phyloP scores from a whole-genome alignment of 2,888 invertebrate species.

The Heliconius aoede region DNA sequence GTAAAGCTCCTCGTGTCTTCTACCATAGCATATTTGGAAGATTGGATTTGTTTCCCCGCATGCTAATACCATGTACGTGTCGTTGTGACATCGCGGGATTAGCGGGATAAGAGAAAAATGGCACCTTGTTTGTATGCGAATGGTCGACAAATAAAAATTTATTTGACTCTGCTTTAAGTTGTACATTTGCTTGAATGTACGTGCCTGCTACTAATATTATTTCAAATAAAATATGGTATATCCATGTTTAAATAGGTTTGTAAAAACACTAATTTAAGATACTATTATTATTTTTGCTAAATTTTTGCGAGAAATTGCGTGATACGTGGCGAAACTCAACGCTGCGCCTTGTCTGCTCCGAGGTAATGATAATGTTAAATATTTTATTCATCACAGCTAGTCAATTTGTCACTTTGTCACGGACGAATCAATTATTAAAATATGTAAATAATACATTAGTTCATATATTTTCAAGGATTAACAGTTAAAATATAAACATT shows the following conservation, averaged over 20 bases:
- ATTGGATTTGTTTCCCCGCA: conserved; percentile 78
- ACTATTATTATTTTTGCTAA: neutral
- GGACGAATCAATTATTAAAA: too few species aligned
- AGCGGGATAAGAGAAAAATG: conserved; percentile 57
- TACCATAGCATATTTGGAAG: conserved; percentile 71
- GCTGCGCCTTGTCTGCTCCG: neutral
- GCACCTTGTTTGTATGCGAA: conserved; percentile 42
- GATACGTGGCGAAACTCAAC: neutral
- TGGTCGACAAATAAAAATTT: conserved; percentile 42
- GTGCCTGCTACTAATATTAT: conserved; percentile 10
- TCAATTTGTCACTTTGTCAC: too few species aligned
- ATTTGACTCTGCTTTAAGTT: conserved; percentile 28
- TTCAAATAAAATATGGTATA: neutral
- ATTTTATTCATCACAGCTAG: too few species aligned
- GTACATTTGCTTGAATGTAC: conserved; percentile 25
- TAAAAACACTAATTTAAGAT: neutral
- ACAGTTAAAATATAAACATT: neutral
- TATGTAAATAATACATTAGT: too few species aligned
- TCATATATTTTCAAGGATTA: neutral
- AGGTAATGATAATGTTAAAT: neutral
- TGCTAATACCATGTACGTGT: conserved; percentile 72
- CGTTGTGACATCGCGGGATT: conserved; percentile 60
- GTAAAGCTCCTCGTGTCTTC: conserved; percentile 73
- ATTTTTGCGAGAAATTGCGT: neutral
- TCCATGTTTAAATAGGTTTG: neutral